phyloP scores from a whole-genome alignment of 1,140 invertebrate genomes.

The Sminthurides bifidus region DNA sequence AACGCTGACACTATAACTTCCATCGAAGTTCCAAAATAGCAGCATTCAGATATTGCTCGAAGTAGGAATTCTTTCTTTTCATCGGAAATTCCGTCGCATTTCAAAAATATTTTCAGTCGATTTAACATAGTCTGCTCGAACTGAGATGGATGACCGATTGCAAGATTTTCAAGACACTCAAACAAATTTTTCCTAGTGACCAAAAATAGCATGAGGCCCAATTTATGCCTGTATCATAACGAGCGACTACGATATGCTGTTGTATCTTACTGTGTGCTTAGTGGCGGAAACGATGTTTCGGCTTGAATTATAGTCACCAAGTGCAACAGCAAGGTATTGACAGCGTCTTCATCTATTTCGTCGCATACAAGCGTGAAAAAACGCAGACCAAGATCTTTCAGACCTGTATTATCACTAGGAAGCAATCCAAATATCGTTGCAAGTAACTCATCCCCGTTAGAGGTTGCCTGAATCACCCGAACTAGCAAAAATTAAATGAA shows the following conservation, averaged over 20 bases:
- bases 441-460: too few relatives aligned
- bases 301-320: constrained; percentile 7
- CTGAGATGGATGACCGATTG: neutral
- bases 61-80: neutral
- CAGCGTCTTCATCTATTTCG: neutral
- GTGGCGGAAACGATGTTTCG: neutral
- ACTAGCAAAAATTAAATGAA: too few relatives aligned
- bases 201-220: neutral
- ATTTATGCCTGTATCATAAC: neutral
- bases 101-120: neutral
- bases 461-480: too few relatives aligned
- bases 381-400: too few relatives aligned
- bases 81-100: neutral
- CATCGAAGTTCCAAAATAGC: neutral
- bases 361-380: constrained; percentile 7
- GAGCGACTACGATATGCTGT: neutral
- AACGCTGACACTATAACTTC: neutral
- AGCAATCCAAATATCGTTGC: too few relatives aligned
- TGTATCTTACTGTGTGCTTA: neutral
- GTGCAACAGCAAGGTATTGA: constrained; percentile 20
- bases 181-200: neutral
- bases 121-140: neutral
- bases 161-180: constrained; percentile 1
- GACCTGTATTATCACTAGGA: too few relatives aligned
- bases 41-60: neutral